Conservation (phyloP, 2,113 vertebrate species). For the Platycercus adscitus region DNA sequence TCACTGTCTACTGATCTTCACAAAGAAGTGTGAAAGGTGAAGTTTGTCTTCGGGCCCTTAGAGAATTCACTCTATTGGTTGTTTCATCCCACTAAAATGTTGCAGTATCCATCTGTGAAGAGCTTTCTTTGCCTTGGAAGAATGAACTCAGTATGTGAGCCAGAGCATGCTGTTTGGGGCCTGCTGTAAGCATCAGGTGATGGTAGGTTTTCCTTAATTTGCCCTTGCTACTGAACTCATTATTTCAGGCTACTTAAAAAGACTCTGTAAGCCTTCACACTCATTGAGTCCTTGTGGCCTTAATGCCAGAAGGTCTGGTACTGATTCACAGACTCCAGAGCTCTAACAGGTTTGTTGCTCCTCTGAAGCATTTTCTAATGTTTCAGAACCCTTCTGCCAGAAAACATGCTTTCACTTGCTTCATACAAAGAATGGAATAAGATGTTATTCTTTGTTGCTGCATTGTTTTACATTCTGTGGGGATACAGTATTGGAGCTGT, state of each 20-base stretch:
- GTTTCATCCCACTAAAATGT: not conserved
- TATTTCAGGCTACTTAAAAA: not conserved
- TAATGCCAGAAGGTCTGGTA: not conserved
- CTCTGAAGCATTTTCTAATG: not conserved
- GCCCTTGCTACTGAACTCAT: not conserved
- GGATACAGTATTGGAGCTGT: not conserved
- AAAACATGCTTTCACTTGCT: not conserved
- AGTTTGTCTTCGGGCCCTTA: not conserved
- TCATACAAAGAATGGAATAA: not conserved
- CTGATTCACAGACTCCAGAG: not conserved
- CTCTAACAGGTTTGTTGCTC: not conserved
- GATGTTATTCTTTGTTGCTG: not conserved
- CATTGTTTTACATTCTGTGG: not conserved
- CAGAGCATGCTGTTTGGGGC: not conserved
- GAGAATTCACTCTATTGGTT: not conserved
- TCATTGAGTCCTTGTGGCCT: not conserved
- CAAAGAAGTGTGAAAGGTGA: not conserved
- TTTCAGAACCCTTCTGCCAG: not conserved
- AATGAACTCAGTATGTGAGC: not conserved
- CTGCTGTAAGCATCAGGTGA: not conserved
- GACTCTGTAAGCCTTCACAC: not conserved
- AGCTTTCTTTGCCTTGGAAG: not conserved
- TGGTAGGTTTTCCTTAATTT: not conserved
- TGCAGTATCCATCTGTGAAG: not conserved
- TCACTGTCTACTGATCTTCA: not conserved